Evolutionary conservation across 64 coral and sea anemone genomes (phyloP), one percentile per base, ranked within the genome.

Genomic region (Hydrozoanthus tunicans): DNA sequence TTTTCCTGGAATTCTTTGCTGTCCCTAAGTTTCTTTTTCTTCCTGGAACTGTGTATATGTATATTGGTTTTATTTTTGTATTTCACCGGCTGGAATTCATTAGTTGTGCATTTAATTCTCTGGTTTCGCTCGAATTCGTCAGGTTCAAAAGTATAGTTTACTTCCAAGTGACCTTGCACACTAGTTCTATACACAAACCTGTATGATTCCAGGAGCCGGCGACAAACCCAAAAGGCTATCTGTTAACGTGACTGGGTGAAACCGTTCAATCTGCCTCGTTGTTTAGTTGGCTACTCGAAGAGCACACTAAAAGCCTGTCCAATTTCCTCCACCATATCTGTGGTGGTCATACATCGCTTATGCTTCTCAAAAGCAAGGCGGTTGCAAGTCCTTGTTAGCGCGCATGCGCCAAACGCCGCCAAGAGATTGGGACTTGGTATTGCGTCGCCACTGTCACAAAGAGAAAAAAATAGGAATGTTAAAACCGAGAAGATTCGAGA

Each of bases 241-340:
- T 43, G 32, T 43, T 43, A 43, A 43, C 0, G 0, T 43, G 32
- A 43, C 32, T 43, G 32, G 32, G n/a, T 71, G 71, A 13, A 74
- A 24, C 25, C 15, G 9, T 27, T 64, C 9, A 82, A 17, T 10
- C 56, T 7, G 3, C 4, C 64, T 82, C 59, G 64, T 51, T 14
- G 14, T 59, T 13, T n/a, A 17, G 26, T 17, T 6, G 11, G 11
- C 60, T 64, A 51, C 54, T 79, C 85, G 81, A 96, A 99, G 24
- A 99, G 80, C 73, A 82, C 72, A 69, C 91, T 75, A 89, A 95
- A 99, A 51, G 97, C 94, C 56, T 89, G 27, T 26, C 93, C 91
- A 51, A 99, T 96, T 89, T 99, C 92, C 32, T 81, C 71, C 62
- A 99, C 89, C 97, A 99, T 99, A 51, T 99, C 85, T 54, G 97